Evolutionary conservation across 2,797 vertebrate species (phyloP), one percentile per base, ranked within the genome.

Genomic region (Capromys pilorides): DNA sequence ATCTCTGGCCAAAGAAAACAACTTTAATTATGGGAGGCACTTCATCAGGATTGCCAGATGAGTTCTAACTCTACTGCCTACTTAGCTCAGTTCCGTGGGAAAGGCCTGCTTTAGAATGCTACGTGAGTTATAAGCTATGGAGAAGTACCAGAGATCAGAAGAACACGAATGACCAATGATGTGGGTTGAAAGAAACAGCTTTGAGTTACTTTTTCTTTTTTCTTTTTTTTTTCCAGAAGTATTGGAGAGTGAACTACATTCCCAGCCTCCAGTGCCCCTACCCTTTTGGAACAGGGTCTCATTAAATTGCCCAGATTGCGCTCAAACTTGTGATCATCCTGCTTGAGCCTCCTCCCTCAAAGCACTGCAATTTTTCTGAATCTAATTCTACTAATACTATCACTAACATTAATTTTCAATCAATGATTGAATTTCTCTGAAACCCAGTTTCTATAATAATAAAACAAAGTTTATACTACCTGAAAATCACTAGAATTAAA

Each of bases 1-100:
- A 91, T 93, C 61, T 77, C 33, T 69, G 66, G 69, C 41, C 36
- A 94, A 96, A 88, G 51, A 86, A 95, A 86, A 59, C 75, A 96
- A 82, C 49, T 90, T 83, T 62, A 80, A 90, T 77, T 91, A 81
- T 80, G 59, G 41, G 67, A 92, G 86, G 87, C 49, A 54, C 26
- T 89, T 67, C 41, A 80, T 19, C 31, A 64, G 93, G 33, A 91
- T 66, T 88, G 62, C 87, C n/a, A 19, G 28, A 12, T 86, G 78
- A 83, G 67, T 91, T 87, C 61, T 59, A 94, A 90, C 26, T 18
- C 26, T 24, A 67, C 28, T 13, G 2, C 7, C 51, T 36, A 59
- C 6, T 62, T 88, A 90, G 64, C 66, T 82, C 61, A 93, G 36
- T 57, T 88, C 61, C 8, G 39, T 41, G 61, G 39, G 54, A 82